A percentile compares a stretch with the other conserved stretches of the same genome.
Conservation (phyloP, 1,140 invertebrate genomes). For the Spodoptera frugiperda region DNA sequence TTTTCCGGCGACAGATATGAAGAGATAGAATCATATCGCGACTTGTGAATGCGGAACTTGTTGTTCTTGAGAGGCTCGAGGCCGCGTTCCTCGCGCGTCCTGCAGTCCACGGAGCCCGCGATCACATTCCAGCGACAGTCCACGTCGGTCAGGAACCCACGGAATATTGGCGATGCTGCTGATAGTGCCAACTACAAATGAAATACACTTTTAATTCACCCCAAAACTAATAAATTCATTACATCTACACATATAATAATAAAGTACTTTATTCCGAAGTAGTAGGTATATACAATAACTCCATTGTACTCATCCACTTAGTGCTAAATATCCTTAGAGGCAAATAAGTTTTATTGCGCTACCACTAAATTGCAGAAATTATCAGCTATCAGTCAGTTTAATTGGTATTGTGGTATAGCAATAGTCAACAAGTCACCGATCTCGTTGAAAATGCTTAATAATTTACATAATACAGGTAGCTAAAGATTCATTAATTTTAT, state of each 20-base stretch:
- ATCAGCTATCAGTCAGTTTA: too few relatives aligned
- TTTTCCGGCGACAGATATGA: constrained; percentile 97
- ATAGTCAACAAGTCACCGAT: background rate
- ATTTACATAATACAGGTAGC: too few relatives aligned
- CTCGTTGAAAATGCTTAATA: too few relatives aligned
- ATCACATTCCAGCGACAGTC: constrained; percentile 99
- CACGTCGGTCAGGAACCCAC: constrained; percentile 97
- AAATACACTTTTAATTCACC: background rate
- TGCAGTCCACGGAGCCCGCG: constrained; percentile 97
- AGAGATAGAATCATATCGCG: constrained; percentile 99
- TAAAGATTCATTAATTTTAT: too few relatives aligned
- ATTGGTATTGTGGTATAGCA: background rate
- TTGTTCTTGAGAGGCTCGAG: constrained; percentile 90
- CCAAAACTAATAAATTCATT: too few relatives aligned
- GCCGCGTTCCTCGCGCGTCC: constrained; percentile 97
- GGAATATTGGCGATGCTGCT: constrained; percentile 97
- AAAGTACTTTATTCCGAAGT: too few relatives aligned
- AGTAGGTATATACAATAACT: background rate
- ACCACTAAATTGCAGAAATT: background rate
- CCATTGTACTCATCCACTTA: background rate
- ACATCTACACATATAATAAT: too few relatives aligned
- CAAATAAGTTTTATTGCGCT: background rate
- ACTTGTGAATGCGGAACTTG: constrained; percentile 97
- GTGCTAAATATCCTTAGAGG: background rate
- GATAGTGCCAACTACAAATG: constrained; percentile 94